Conservation (phyloP, 2,113 vertebrate species). For the Datnioides undecimradiatus region DNA sequence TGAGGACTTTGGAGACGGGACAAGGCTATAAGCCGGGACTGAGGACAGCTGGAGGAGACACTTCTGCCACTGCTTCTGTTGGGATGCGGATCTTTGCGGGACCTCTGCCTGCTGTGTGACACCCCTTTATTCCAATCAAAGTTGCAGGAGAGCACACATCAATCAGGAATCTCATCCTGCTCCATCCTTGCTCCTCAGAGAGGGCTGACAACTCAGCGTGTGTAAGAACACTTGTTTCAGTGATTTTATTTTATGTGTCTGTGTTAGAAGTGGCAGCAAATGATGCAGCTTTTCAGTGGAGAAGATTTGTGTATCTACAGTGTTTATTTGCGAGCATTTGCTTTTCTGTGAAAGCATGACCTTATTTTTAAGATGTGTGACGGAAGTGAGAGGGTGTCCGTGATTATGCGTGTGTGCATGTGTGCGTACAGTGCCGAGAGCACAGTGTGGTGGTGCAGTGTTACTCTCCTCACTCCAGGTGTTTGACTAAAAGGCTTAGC, state of each 20-base stretch:
- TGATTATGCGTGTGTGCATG: neutral
- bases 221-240: slow-evolving; percentile 57
- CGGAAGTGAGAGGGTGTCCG: slow-evolving; percentile 16
- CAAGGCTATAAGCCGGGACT: slow-evolving; percentile 36
- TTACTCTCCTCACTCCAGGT: slow-evolving; percentile 51
- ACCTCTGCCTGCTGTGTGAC: slow-evolving; percentile 44
- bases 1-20: slow-evolving; percentile 71
- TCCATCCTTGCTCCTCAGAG: slow-evolving; percentile 22
- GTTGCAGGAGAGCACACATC: slow-evolving; percentile 49
- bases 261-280: slow-evolving; percentile 18
- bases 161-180: slow-evolving; percentile 18
- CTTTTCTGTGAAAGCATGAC: slow-evolving; percentile 49
- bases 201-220: slow-evolving; percentile 27
- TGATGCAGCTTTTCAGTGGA: slow-evolving; percentile 26
- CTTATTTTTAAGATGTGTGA: slow-evolving; percentile 44
- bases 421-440: neutral
- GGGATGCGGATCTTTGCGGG: slow-evolving; percentile 52
- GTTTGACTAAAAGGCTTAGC: slow-evolving; percentile 59
- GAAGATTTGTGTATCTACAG: slow-evolving; percentile 22
- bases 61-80: slow-evolving; percentile 14
- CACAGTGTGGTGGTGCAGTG: slow-evolving; percentile 27
- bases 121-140: slow-evolving; percentile 45
- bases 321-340: slow-evolving; percentile 6
- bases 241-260: slow-evolving; percentile 4
- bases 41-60: slow-evolving; percentile 52